phyloP scores from a whole-genome alignment of 1,140 invertebrate species.

The Drosophila bipectinata region DNA sequence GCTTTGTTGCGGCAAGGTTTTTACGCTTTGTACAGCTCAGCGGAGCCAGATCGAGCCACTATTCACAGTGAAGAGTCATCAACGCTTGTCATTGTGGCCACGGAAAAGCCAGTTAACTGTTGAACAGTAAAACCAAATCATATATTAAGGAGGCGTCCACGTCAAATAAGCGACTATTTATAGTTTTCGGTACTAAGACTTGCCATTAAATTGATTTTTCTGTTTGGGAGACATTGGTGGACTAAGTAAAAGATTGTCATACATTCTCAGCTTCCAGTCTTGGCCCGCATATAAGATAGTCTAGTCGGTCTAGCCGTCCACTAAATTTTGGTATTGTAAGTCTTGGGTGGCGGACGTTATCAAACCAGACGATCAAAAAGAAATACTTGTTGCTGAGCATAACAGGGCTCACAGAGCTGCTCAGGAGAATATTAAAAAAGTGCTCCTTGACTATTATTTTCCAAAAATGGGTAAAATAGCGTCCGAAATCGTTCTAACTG shows the following conservation, averaged over 20 bases:
- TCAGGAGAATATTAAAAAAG: too few relatives aligned
- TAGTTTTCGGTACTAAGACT: constrained; percentile 1
- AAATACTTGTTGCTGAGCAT: constrained; percentile 2
- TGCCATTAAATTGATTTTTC: not conserved
- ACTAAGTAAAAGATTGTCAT: not conserved
- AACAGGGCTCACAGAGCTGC: not conserved
- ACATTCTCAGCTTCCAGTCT: not conserved
- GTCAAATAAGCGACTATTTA: constrained; percentile 15
- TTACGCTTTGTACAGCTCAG: constrained; percentile 20
- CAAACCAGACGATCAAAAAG: constrained; percentile 5
- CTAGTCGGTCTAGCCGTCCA: not conserved
- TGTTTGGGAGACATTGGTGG: not conserved
- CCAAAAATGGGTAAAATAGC: too few relatives aligned
- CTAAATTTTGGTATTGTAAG: constrained; percentile 1
- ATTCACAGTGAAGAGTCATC: constrained; percentile 4
- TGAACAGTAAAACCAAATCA: constrained; percentile 23
- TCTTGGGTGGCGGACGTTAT: constrained; percentile 2
- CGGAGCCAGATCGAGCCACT: constrained; percentile 3
- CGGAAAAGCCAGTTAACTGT: constrained; percentile 17
- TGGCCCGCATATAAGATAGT: not conserved
- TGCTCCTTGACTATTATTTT: too few relatives aligned
- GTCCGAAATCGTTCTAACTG: too few relatives aligned
- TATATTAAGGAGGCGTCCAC: constrained; percentile 2
- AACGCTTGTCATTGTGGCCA: constrained; percentile 14
- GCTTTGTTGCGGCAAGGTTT: constrained; percentile 31